phyloP scores from a whole-genome alignment of 2,797 vertebrate genomes.

The Pantherophis vulpinus region DNA sequence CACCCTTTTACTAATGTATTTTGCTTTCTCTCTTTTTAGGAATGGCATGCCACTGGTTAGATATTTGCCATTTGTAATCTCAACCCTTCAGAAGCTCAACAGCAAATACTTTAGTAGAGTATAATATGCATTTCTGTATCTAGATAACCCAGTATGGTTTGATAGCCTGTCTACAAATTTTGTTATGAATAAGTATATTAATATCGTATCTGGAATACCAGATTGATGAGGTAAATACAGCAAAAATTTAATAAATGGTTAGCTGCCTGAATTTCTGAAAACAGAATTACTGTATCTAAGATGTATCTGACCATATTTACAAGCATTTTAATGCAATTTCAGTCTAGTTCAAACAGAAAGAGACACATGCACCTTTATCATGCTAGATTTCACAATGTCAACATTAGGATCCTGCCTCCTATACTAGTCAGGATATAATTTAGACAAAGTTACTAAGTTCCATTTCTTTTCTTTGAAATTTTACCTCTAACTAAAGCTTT shows the following conservation, averaged over 20 bases:
- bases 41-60: background rate
- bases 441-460: background rate
- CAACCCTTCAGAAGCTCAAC: background rate
- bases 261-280: background rate
- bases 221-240: background rate
- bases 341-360: background rate
- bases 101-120: background rate
- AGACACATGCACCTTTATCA: background rate
- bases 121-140: background rate
- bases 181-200: accelerated
- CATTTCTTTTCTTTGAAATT: background rate
- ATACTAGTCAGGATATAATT: background rate
- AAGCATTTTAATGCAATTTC: background rate
- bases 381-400: background rate
- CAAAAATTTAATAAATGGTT: background rate
- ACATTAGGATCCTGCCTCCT: background rate
- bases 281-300: background rate
- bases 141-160: background rate
- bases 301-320: background rate
- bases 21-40: background rate
- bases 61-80: constrained; percentile 12
- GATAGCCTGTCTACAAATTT: background rate
- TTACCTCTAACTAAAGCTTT: background rate
- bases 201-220: background rate
- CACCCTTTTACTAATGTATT: background rate